Evolutionary conservation across 2,797 vertebrate species (phyloP).

Genomic region (Sebastes hubbsi): DNA sequence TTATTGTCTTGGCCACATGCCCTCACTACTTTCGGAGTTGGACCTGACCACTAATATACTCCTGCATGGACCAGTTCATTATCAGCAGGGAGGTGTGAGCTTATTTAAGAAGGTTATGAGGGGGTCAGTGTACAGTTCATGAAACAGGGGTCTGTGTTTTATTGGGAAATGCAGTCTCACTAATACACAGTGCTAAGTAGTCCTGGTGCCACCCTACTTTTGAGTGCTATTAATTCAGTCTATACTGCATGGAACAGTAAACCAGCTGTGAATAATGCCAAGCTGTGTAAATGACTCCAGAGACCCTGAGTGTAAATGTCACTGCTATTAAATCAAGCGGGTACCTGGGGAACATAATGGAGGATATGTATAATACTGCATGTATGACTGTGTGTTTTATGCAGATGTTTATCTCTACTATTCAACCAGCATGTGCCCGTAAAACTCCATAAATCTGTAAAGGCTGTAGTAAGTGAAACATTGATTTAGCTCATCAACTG

Average conservation of each 20-base stretch:
- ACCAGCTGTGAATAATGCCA: conserved; percentile 63
- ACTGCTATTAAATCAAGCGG: conserved; percentile 58
- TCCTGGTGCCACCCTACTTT: conserved; percentile 68
- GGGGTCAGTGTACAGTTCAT: conserved; percentile 72
- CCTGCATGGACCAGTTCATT: conserved; percentile 68
- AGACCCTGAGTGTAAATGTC: conserved; percentile 69
- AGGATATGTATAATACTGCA: conserved; percentile 2
- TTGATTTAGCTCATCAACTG: conserved; percentile 1
- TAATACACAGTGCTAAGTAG: conserved; percentile 70
- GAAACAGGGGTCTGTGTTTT: conserved; percentile 71
- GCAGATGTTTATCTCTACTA: background rate
- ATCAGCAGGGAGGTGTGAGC: conserved; percentile 68
- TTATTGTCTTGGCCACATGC: conserved; percentile 70
- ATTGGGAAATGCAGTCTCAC: conserved; percentile 71
- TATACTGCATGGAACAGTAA: conserved; percentile 64
- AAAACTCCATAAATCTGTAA: conserved; percentile 13
- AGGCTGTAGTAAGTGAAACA: conserved; percentile 1
- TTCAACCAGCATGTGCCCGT: background rate
- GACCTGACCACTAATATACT: conserved; percentile 70
- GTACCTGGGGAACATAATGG: conserved; percentile 45
- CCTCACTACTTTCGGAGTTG: conserved; percentile 45
- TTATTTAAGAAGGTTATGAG: conserved; percentile 70
- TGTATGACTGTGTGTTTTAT: conserved; percentile 12
- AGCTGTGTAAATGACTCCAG: conserved; percentile 57
- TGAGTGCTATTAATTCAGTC: conserved; percentile 76